Evolutionary conservation across 2,113 vertebrate species (phyloP), one percentile per base, ranked within the genome.

Genomic region (Atrichornis clamosus): DNA sequence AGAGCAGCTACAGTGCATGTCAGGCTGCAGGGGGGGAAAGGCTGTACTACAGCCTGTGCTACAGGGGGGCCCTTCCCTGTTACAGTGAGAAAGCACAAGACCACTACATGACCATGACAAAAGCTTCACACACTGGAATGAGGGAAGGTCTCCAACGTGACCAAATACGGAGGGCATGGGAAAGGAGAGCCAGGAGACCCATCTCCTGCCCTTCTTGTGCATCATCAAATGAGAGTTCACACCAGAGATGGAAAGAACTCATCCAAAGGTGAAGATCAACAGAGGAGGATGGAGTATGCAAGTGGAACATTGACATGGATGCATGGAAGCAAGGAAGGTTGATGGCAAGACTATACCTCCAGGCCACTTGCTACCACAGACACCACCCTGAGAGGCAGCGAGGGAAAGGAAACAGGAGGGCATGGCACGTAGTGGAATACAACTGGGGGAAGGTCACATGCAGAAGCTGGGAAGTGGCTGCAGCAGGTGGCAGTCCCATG

Each of bases 221-320:
- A 73, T 26, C 68, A 76, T 1, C 0, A 0, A 58, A 41, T 13
- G 21, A 37, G 11, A 44, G 21, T 11, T 63, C 3, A 1, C 27
- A 55, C 12, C 24, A 49, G 14, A 33, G 64, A 68, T 12, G 8
- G 16, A 47, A 58, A 68, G 50, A 75, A 35, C 35, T 52, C 35
- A 60, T 10, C 27, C 22, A 13, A 53, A 79, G 15, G 33, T 41
- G 23, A 87, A 52, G 37, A 59, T 30, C 32, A 58, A 56, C 70
- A 35, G 56, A 77, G 27, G 4, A 92, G 6, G 69, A 73, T 0
- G 4, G 64, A 15, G 49, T 23, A 55, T 5, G 3, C 42, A 22
- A 65, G 32, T 8, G 30, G n/a, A 12, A 73, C 12, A 18, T 5
- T 44, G 47, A 42, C 15, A 17, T 1, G 30, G 76, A 88, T 62